Evolutionary conservation across 2,113 vertebrate species (phyloP), one percentile per base, ranked within the genome.

Genomic region (Pipa parva): DNA sequence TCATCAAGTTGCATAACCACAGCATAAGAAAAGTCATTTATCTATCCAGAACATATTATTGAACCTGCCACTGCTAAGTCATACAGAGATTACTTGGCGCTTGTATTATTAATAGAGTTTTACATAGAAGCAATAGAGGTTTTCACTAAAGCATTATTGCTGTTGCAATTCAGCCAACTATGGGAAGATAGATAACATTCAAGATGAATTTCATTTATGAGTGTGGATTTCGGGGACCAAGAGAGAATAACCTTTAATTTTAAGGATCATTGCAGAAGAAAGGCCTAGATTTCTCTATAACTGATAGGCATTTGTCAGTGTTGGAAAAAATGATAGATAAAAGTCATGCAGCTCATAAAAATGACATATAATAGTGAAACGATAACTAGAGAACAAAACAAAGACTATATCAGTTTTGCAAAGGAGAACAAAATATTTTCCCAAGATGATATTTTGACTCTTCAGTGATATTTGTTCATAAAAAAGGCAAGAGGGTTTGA

Each of bases 401-500:
- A 80, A 76, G 72, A 18, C 17, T 42, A n/a, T 42, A 42, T 3
- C 22, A 42, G 6, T 27, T 3, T 0, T 33, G 63, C 59, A 75
- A 74, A 81, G 26, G 22, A 57, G 42, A 37, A 28, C 10, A 39
- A n/a, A 68, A 59, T 61, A 71, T 63, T 65, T 26, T 18, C 59
- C 60, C 4, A 46, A 59, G 61, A 67, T 56, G 74, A 8, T 33
- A 62, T 77, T 76, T 66, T 71, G 37, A 72, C 31, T 80, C 62
- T 58, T 71, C 55, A 67, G 7, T 63, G 74, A 65, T 5, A 51
- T 28, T 46, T 66, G 72, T 77, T 79, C 55, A 74, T 69, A 64
- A 75, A 71, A n/a, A 73, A 80, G 48, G 39, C 58, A 79, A 84
- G 63, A 61, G 70, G 36, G 66, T 82, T 80, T 84, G 74, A 85